Conservation (phyloP, 2,888 invertebrate genomes). For the Pasiphila rectangulata region DNA sequence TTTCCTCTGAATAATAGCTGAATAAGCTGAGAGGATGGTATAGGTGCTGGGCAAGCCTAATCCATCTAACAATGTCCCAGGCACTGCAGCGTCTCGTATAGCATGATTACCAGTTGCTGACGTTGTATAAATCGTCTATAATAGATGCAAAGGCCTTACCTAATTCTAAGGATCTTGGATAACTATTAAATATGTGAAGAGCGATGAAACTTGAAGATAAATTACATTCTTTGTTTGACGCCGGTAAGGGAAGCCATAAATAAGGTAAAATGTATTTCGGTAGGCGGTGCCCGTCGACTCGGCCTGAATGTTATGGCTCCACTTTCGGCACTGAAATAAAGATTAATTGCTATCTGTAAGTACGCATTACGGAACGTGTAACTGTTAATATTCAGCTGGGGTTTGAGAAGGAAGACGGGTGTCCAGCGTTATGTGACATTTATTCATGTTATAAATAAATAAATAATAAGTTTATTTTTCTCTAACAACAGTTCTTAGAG, state of each 20-base stretch:
- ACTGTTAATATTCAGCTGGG: background rate
- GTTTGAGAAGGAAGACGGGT: no score
- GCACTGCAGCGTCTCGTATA: no score
- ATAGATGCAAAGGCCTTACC: no score
- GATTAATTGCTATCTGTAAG: constrained; percentile 14
- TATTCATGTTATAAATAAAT: no score
- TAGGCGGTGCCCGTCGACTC: constrained; percentile 38
- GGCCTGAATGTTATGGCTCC: constrained; percentile 38
- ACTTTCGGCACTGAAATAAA: constrained; percentile 43
- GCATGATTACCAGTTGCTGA: no score
- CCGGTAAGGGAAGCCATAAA: constrained; percentile 41
- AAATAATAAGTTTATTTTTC: background rate
- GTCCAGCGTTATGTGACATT: no score
- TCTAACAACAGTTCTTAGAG: no score
- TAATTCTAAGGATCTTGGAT: background rate
- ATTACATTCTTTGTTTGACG: constrained; percentile 19
- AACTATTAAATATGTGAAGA: background rate
- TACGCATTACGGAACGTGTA: background rate
- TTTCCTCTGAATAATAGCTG: no score
- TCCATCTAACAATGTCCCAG: no score
- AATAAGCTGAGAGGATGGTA: no score
- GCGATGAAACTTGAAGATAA: constrained; percentile 19
- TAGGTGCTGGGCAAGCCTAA: no score
- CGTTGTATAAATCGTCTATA: no score
- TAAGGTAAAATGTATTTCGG: constrained; percentile 36